Evolutionary conservation across 2,888 invertebrate species (phyloP), one percentile per base, ranked within the genome.

Genomic region (Ommatoiulus sabulosus): DNA sequence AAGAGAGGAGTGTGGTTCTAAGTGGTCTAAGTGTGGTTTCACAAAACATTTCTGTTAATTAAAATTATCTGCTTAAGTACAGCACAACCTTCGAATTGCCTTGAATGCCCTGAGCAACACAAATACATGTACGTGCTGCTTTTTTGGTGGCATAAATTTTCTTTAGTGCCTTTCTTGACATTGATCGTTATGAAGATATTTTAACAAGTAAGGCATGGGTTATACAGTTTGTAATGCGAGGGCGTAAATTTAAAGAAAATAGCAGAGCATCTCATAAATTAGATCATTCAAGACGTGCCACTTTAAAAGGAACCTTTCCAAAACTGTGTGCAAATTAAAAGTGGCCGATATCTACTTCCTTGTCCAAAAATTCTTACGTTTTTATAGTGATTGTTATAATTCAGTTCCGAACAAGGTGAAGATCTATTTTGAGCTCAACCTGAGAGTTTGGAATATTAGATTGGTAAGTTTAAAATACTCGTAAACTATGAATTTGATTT

Each of bases 191-290:
- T 24, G 72, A 72, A 72, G 72, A 24, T 72, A 72, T 24, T 24
- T 72, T 72, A 72, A 72, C 72, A 72, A 72, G 72, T 24, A 10
- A 72, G 72, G 72, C n/a, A 72, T 72, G 72, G 72, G 24, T 72
- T 72, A 72, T 24, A 24, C 15, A 17, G 15, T 17, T 15, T 63
- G 20, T 72, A 72, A 72, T 24, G 24, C 7, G 8, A 72, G 72
- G 72, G 72, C 72, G 72, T 72, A 72, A 24, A 63, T 63, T 4
- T 72, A 5, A 0, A 72, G 72, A 72, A 72, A 72, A 24, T 24
- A 72, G 12, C 10, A 72, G 72, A 72, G 24, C 72, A 24, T 72
- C 24, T 72, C 72, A 72, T 72, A 72, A 72, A 72, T 72, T 12
- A 72, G 72, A 72, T 72, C 72, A 72, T 24, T 7, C 7, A 24